Conservation (phyloP, 2,797 vertebrate species). For the Cossypha heuglini region DNA sequence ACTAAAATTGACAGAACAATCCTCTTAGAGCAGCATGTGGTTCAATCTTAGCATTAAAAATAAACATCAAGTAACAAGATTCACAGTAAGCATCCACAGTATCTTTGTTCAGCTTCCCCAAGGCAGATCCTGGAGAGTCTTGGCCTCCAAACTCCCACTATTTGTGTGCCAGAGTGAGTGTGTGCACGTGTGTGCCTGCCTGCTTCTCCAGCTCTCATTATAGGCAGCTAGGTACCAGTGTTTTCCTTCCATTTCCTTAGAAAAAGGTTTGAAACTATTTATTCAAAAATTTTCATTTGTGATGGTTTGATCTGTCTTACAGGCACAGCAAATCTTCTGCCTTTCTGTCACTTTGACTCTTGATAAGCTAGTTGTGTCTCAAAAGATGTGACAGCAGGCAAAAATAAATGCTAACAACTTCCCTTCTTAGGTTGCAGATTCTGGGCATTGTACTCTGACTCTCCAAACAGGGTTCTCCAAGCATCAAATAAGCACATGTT, state of each 20-base stretch:
- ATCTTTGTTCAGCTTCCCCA: background rate
- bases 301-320: background rate
- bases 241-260: background rate
- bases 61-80: background rate
- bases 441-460: background rate
- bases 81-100: background rate
- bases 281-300: background rate
- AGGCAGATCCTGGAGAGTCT: background rate
- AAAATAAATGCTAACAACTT: background rate
- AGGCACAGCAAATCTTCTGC: background rate
- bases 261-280: background rate
- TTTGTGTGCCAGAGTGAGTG: background rate
- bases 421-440: background rate
- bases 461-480: background rate
- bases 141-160: background rate
- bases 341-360: background rate
- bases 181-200: fast-evolving
- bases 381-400: background rate
- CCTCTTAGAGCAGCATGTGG: background rate
- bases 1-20: background rate
- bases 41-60: slow-evolving; percentile 13
- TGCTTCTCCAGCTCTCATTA: background rate
- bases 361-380: background rate
- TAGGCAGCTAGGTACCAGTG: background rate
- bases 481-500: background rate